Conservation (phyloP, 2,113 vertebrate species). For the Tautogolabrus adspersus region DNA sequence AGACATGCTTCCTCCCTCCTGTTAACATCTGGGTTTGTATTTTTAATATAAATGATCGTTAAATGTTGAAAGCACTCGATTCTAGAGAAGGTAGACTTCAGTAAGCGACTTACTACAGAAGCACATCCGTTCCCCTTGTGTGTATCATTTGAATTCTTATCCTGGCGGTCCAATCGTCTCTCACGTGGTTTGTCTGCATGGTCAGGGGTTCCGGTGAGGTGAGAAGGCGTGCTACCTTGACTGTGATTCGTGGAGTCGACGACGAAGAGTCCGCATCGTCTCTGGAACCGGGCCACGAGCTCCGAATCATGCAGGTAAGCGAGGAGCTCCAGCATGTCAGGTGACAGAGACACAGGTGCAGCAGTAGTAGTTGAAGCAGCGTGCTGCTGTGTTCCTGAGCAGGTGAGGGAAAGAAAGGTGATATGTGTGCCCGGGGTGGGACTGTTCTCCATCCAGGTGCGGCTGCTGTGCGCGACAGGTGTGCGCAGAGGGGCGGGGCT, state of each 20-base stretch:
- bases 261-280: conserved; percentile 88
- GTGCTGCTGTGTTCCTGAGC: background rate
- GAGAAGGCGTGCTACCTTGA: background rate
- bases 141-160: conserved; percentile 62
- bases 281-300: conserved; percentile 92
- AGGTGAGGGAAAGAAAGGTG: background rate
- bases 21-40: too few relatives aligned
- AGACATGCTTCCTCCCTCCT: background rate
- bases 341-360: background rate
- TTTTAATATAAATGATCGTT: background rate
- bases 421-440: background rate
- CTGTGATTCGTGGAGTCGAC: conserved; percentile 30
- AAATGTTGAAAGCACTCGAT: background rate
- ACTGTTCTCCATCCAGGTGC: conserved; percentile 42
- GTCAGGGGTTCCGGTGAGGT: background rate
- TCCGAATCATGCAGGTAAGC: conserved; percentile 84
- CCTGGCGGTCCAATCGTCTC: conserved; percentile 28
- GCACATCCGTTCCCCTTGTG: conserved; percentile 25
- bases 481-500: conserved; percentile 47
- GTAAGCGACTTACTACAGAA: conserved; percentile 47
- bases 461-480: conserved; percentile 48
- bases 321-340: conserved; percentile 73
- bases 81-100: background rate
- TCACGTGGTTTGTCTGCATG: conserved; percentile 4
- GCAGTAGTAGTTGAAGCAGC: background rate